Base-by-base conservation (phyloP, 2,113 vertebrate genomes). In the Mustela nigripes region DNA sequence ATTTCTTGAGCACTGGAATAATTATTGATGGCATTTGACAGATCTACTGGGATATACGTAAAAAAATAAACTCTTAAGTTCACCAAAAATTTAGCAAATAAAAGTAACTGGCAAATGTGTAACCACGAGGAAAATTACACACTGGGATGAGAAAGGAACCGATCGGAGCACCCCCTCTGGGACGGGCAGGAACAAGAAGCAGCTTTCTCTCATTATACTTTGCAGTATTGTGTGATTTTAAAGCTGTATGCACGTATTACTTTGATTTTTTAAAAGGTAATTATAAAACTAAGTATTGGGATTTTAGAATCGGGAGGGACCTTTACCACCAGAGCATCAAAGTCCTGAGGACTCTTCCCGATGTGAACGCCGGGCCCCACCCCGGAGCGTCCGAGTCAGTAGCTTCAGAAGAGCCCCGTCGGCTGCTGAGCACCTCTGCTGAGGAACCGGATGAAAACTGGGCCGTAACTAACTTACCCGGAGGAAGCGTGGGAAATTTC, bases 341-440 rank as follows among this genome's bases (percentile, higher is more conserved):
- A 69, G 84, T 26, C 31, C 15, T 11, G 11, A 7, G n/a, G 56
- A 7, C 48, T 26, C 58, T 45, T 78, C 31, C 15, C 31, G 4
- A 2, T 1, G 24, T 14, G 19, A 53, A 18, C 0, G 8, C 24
- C 26, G 28, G 84, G 69, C 16, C 53, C 24, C 12, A 4, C 28
- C 19, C 12, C 11, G 15, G 31, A 53, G 28, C n/a, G 3, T 63
- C 69, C 6, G 11, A 9, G 0, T 9, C 26, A 5, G 9, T 1
- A 11, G 21, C 26, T 73, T 21, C 9, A 2, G 33, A 48, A n/a
- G 22, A 60, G 50, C 26, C 58, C 7, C 11, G 82, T 10, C 11
- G 4, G n/a, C 8, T 36, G 10, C 31, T 0, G 10, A 39, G 39
- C 48, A 18, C 53, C 19, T 39, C 58, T n/a, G 22, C 62, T 63